Evolutionary conservation across 2,113 vertebrate species (phyloP), one percentile per base, ranked within the genome.

Genomic region (Muntiacus muntjak): DNA sequence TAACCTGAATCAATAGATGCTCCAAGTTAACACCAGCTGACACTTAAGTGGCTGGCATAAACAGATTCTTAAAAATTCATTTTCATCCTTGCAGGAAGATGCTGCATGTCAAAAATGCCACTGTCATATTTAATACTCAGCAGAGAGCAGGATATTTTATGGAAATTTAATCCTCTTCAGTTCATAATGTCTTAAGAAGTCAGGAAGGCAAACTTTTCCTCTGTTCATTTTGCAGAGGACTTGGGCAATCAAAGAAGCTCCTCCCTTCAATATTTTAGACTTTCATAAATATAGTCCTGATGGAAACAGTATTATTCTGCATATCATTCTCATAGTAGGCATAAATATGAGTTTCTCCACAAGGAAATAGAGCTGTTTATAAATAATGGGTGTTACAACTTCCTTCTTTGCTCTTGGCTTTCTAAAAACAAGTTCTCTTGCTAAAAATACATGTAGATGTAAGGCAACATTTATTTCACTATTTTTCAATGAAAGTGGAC

Each of bases 241-340:
- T 91, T 91, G 26, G 19, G 43, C 25, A 94, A 78, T 47, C 93
- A 47, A n/a, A 86, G 82, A 50, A 57, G 76, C 19, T 58, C 45
- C 54, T 45, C 92, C n/a, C 78, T 2, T 74, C 67, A 89, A 85
- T 36, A 74, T 55, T 84, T 97, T 85, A 88, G 91, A 64, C n/a
- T 95, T 94, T 85, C 17, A 95, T 50, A 88, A 95, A 62, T 93
- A 50, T 33, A 90, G 92, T 88, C 92, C 87, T 94, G 97, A 76
- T 78, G 25, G 82, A 95, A 87, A 64, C 40, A 74, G 43, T 74
- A 15, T 83, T 47, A 74, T 86, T 62, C n/a, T 74, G 52, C 1
- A 10, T 57, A 13, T 11, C 28, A 15, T 67, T 89, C 64, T 95
- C 57, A 74, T 54, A 10, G 7, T 76, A 95, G 13, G 10, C 87